phyloP scores from a whole-genome alignment of 92 coral and sea anemone genomes.

The Phenganax marumi region DNA sequence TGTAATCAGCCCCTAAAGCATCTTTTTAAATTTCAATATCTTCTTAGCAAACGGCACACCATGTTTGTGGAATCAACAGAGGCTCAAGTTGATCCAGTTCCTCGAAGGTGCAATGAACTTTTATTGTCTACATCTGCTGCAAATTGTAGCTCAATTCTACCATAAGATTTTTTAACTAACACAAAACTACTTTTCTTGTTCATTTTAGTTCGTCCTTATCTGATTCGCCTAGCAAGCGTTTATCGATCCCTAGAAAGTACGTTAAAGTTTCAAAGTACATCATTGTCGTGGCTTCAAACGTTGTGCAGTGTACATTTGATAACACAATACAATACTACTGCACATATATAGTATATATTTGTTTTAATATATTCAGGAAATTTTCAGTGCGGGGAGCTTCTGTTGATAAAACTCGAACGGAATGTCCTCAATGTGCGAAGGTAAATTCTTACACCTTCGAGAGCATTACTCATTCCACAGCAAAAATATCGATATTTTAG shows the following conservation, averaged over 20 bases:
- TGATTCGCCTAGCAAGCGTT: neutral
- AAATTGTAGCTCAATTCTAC: too few relatives aligned
- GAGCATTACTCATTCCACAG: neutral
- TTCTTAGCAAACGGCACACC: neutral
- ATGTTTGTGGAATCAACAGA: neutral
- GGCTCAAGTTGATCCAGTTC: neutral
- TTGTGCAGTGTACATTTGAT: too few relatives aligned
- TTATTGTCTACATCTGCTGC: neutral
- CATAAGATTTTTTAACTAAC: neutral
- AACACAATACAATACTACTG: neutral
- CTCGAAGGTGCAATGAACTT: neutral
- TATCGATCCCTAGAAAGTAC: neutral
- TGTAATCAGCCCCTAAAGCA: neutral
- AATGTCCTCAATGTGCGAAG: slow-evolving; percentile 49
- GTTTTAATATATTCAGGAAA: neutral
- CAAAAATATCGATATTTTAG: neutral
- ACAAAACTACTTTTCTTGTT: neutral
- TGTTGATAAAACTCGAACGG: neutral
- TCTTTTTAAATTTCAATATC: neutral
- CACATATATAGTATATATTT: neutral
- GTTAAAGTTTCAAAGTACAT: neutral
- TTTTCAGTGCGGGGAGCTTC: neutral
- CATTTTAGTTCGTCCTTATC: slow-evolving; percentile 20
- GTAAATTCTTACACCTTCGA: slow-evolving; percentile 41
- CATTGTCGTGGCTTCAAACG: too few relatives aligned